Evolutionary conservation across 2,113 vertebrate species (phyloP).

Genomic region (Ornithorhynchus anatinus): DNA sequence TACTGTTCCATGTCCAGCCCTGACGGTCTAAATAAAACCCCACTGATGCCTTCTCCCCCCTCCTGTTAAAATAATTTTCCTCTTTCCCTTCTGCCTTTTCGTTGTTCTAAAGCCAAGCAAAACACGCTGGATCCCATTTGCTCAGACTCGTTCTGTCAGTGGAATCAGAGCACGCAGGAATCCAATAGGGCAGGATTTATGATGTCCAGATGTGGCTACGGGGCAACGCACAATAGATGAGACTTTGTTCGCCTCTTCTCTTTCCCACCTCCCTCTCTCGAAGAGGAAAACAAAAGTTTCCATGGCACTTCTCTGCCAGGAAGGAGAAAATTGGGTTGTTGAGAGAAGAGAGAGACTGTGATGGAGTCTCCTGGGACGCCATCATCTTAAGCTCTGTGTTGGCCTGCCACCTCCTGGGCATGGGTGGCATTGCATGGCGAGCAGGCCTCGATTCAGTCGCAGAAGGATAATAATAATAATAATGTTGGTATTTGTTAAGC

Average conservation of each 20-base stretch:
- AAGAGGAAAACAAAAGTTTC: slow-evolving; percentile 50
- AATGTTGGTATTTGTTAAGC: no score
- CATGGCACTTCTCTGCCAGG: slow-evolving; percentile 38
- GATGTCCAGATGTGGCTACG: slow-evolving; percentile 9
- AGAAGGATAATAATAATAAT: no score
- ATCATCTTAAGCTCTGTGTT: slow-evolving; percentile 51
- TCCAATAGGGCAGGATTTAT: slow-evolving; percentile 39
- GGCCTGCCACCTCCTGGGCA: slow-evolving; percentile 73
- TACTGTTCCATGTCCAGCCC: neutral
- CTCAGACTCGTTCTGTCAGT: slow-evolving; percentile 6
- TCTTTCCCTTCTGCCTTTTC: slow-evolving; percentile 33
- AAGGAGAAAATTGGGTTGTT: slow-evolving; percentile 32
- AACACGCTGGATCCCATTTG: slow-evolving; percentile 18
- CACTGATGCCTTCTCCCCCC: neutral
- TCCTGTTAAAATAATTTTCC: slow-evolving; percentile 7
- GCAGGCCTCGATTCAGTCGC: no score
- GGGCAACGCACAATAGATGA: slow-evolving; percentile 5
- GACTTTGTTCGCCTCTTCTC: neutral
- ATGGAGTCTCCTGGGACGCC: neutral
- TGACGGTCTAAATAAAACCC: slow-evolving; percentile 3
- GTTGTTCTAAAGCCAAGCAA: slow-evolving; percentile 30
- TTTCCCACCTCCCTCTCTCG: neutral
- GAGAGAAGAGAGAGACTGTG: slow-evolving; percentile 5
- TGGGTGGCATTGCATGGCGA: slow-evolving; percentile 25
- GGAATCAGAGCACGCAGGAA: slow-evolving; percentile 26